Conservation (phyloP, 1,140 invertebrate genomes). For the Ceratina japonica region DNA sequence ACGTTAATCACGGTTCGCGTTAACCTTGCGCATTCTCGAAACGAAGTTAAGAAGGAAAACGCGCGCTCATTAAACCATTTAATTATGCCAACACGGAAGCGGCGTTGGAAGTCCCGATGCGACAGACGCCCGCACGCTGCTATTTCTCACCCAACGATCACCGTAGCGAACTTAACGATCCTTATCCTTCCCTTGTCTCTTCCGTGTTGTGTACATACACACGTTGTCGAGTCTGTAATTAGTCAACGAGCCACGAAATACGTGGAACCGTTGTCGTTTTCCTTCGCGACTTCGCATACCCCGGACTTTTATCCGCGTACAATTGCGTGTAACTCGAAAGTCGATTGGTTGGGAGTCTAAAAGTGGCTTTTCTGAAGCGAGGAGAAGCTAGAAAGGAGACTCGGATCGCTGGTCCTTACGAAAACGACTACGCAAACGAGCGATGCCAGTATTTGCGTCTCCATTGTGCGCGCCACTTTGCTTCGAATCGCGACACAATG, state of each 20-base stretch:
- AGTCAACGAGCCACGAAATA: neutral
- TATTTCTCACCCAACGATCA: slow-evolving; percentile 38
- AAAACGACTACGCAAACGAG: neutral
- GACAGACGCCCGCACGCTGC: slow-evolving; percentile 17
- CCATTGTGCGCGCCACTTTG: neutral
- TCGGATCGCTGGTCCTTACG: neutral
- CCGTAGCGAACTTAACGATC: slow-evolving; percentile 37
- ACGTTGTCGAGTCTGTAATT: neutral
- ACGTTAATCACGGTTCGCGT: slow-evolving; percentile 1
- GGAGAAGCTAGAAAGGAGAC: neutral
- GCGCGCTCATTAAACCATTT: slow-evolving; percentile 55
- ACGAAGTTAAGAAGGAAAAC: slow-evolving; percentile 14
- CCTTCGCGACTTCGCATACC: slow-evolving; percentile 4
- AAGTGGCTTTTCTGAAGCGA: too few species aligned
- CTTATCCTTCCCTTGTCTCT: slow-evolving; percentile 34
- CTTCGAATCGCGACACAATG: slow-evolving; percentile 5
- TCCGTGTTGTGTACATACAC: slow-evolving; percentile 15
- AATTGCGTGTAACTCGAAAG: too few species aligned
- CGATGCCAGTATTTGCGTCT: neutral
- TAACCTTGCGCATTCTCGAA: slow-evolving; percentile 16
- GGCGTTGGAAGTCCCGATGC: slow-evolving; percentile 30
- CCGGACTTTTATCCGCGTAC: neutral
- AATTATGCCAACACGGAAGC: slow-evolving; percentile 56
- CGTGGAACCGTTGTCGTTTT: neutral
- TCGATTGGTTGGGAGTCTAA: too few species aligned